phyloP scores from a whole-genome alignment of 2,113 vertebrate species.

The Corythornis cristatus region DNA sequence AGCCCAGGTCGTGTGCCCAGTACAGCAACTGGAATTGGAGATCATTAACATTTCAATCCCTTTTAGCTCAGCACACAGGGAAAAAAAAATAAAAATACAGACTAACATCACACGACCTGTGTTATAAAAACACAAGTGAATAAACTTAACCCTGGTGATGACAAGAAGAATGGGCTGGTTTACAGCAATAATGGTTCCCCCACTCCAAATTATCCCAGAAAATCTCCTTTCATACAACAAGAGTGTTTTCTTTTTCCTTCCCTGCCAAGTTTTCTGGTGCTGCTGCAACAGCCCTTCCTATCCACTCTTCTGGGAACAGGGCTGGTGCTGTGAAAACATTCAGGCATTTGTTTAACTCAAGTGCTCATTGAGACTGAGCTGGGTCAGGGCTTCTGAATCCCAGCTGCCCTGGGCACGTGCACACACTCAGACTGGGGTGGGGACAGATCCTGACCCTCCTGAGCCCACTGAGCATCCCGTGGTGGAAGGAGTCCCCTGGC shows the following conservation, averaged over 20 bases:
- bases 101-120: background rate
- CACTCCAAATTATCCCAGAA: background rate
- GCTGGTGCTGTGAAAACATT: background rate
- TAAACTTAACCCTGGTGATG: background rate
- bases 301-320: background rate
- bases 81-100: background rate
- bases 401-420: background rate
- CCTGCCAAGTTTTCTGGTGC: background rate
- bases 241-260: background rate
- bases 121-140: background rate
- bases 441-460: background rate
- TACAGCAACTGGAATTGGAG: background rate
- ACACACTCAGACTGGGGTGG: fast-evolving
- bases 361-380: background rate
- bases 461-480: fast-evolving
- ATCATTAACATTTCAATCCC: background rate
- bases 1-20: fast-evolving
- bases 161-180: background rate
- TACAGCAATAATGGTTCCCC: background rate
- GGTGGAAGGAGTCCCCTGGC: too few relatives aligned
- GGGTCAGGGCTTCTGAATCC: background rate
- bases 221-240: background rate
- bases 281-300: background rate
- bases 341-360: background rate
- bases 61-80: background rate